Conservation (phyloP, 1,140 invertebrate genomes). For the Mizuhopecten yessoensis region DNA sequence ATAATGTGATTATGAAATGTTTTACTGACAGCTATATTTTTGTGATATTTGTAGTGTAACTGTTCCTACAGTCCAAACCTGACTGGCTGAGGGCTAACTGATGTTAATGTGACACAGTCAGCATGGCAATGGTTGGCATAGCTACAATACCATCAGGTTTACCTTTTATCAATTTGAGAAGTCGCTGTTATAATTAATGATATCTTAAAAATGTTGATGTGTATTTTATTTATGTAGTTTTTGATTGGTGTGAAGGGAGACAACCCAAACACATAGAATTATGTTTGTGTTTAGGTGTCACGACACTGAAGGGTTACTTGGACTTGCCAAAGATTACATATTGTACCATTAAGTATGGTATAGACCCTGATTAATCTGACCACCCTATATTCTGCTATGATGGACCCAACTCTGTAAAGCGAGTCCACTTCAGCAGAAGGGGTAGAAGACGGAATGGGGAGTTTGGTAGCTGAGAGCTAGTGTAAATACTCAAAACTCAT, state of each 20-base stretch:
- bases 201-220: background rate
- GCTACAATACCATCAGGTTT: background rate
- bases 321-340: conserved; percentile 18
- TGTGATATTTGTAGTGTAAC: conserved; percentile 20
- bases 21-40: conserved; percentile 35
- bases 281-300: background rate
- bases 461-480: background rate
- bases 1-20: conserved; percentile 29
- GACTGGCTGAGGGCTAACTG: conserved; percentile 4
- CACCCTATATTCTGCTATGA: background rate
- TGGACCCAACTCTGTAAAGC: background rate
- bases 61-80: background rate
- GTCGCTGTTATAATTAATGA: background rate
- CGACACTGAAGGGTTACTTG: background rate
- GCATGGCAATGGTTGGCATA: conserved; percentile 19
- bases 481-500: conserved; percentile 17
- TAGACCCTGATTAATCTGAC: background rate
- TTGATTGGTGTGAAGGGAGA: conserved; percentile 23
- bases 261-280: background rate
- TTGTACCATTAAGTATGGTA: background rate
- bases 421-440: background rate
- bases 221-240: conserved; percentile 30
- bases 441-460: background rate
- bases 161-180: background rate
- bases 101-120: conserved; percentile 11